A percentile compares a stretch with the other conserved stretches of the same genome.
Evolutionary conservation across 2,888 invertebrate genomes (phyloP).

Genomic region (Tuta absoluta): DNA sequence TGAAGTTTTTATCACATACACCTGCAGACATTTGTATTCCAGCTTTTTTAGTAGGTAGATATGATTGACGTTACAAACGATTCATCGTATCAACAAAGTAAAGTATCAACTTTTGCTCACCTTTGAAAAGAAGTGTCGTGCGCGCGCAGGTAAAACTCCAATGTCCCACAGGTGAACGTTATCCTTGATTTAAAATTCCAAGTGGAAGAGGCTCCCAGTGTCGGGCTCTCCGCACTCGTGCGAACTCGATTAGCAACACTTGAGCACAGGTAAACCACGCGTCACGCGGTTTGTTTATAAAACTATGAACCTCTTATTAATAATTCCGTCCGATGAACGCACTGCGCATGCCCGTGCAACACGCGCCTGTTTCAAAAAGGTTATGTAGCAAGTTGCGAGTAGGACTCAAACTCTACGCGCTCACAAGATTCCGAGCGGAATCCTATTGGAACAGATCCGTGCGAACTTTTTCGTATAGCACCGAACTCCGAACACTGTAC

Average conservation of each 20-base stretch:
- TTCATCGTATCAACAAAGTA: neutral
- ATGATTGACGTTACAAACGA: neutral
- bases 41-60: neutral
- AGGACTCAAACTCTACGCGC: constrained; percentile 51
- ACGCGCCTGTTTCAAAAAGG: constrained; percentile 75
- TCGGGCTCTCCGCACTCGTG: constrained; percentile 43
- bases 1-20: constrained; percentile 41
- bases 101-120: constrained; percentile 46
- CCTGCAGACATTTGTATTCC: constrained; percentile 35
- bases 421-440: constrained; percentile 60
- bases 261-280: constrained; percentile 54
- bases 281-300: constrained; percentile 74
- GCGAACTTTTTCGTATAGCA: constrained; percentile 53
- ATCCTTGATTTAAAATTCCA: constrained; percentile 60
- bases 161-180: constrained; percentile 79
- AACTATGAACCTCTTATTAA: constrained; percentile 72
- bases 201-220: constrained; percentile 40
- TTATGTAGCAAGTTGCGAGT: constrained; percentile 72
- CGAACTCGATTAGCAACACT: constrained; percentile 58
- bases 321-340: constrained; percentile 64
- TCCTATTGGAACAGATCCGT: constrained; percentile 61
- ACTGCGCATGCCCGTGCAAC: constrained; percentile 77
- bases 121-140: constrained; percentile 71
- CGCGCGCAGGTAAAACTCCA: constrained; percentile 77
- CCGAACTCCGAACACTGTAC: constrained; percentile 44